Evolutionary conservation across 1,140 invertebrate species (phyloP).

Genomic region (Telenomus remus): DNA sequence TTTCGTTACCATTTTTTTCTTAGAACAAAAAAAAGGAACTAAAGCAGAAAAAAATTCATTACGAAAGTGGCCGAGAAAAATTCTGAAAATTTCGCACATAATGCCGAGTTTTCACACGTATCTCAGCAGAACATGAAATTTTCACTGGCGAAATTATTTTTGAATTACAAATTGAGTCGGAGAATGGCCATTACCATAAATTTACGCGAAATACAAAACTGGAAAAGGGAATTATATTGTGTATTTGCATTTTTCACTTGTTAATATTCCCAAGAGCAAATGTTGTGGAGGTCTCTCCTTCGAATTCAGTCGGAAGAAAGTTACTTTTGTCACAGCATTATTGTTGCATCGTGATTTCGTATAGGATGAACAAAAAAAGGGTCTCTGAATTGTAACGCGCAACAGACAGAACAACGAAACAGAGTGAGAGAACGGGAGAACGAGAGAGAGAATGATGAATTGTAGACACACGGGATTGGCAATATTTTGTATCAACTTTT

Average conservation of each 20-base stretch:
- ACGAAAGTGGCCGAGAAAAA: not conserved
- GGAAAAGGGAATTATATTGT: constrained; percentile 30
- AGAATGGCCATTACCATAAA: constrained; percentile 34
- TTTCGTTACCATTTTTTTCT: too few relatives aligned
- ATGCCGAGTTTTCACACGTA: not conserved
- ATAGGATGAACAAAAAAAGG: too few relatives aligned
- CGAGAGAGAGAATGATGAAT: too few relatives aligned
- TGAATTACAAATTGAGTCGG: constrained; percentile 36
- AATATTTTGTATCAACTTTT: constrained; percentile 21
- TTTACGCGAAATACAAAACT: constrained; percentile 20
- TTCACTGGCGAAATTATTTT: constrained; percentile 29
- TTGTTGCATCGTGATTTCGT: too few relatives aligned
- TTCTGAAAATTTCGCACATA: not conserved
- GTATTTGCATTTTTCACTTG: constrained; percentile 25
- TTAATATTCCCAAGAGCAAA: constrained; percentile 17
- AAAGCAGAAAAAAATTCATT: too few relatives aligned
- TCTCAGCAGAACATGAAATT: constrained; percentile 7
- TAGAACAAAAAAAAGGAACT: too few relatives aligned
- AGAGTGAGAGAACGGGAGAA: too few relatives aligned
- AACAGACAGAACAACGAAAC: not conserved
- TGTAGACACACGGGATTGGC: not conserved
- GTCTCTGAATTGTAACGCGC: not conserved
- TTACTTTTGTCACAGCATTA: not conserved
- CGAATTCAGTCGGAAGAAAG: constrained; percentile 1
- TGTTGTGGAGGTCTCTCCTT: not conserved